Base-by-base conservation (phyloP, 1,140 invertebrate genomes). In the Trichonephila clavipes region DNA sequence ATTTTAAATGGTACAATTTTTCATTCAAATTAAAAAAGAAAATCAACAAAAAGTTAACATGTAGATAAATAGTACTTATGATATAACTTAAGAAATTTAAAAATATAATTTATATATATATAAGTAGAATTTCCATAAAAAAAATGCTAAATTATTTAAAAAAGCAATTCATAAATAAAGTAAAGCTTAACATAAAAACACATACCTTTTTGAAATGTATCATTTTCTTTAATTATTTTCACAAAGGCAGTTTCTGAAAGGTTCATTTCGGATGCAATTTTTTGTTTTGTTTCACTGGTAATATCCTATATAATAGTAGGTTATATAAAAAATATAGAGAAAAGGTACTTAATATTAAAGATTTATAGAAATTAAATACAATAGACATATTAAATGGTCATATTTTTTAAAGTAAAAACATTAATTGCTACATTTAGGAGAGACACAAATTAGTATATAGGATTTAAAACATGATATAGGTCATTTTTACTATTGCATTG, bases 221-320 rank as follows among this genome's bases (percentile, higher is more conserved):
- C 87, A 51, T 51, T 19, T 61, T 82, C 6, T 10, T 89, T 89
- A 1, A 89, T 28, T 12, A 34, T 61, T 62, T 95, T 88, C 18
- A 97, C 95, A 95, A 96, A 97, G 0, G 96, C 97, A 19, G 97
- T 97, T 95, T 97, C 97, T 24, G 96, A 97, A 21, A 97, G 94
- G 94, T 97, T 97, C 95, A 97, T 97, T 95, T 97, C 96, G 3
- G 95, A 94, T 7, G 96, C 97, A 88, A 97, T 96, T 88, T 96
- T 95, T 95, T 97, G 96, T 94, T 96, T 96, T 1, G 95, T 94
- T 19, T 95, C 95, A 93, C 85, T 59, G 14, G 4, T 19, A 85
- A 62, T 21, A 24, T 92, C 24, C 85, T 85, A 61, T 5, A 21
- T 62, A 18, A 62, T 16, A 64, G 62, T 64, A 19, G 19, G 0